These are phyloP conservation scores for Isoperla grammatica DNA, from an alignment of 2,888 invertebrate species.

Conservation along the genomic window DNA sequence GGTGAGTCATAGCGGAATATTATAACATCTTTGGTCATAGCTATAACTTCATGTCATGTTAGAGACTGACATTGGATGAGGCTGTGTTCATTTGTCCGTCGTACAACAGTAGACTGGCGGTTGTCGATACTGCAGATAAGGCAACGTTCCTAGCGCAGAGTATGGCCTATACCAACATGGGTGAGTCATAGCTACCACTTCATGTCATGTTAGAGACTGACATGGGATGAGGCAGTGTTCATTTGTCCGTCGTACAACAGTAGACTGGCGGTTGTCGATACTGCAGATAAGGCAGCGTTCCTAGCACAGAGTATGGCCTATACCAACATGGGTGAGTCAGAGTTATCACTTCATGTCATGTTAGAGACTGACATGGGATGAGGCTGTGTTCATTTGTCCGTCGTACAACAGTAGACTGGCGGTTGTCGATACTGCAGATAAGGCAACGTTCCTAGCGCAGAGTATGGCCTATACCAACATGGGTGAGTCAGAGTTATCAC, in stretches of 20 bases:
- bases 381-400: slow-evolving; percentile 44
- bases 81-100: slow-evolving; percentile 43
- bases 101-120: slow-evolving; percentile 40
- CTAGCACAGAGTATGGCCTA: too few species aligned
- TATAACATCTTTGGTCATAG: too few species aligned
- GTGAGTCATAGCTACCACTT: slow-evolving; percentile 38
- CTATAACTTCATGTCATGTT: slow-evolving; percentile 49
- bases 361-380: slow-evolving; percentile 47
- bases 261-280: slow-evolving; percentile 12
- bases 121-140: slow-evolving; percentile 46
- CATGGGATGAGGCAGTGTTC: slow-evolving; percentile 22
- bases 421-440: slow-evolving; percentile 45
- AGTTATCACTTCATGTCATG: too few species aligned
- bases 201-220: slow-evolving; percentile 21
- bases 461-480: too few species aligned
- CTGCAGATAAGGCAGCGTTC: slow-evolving; percentile 1
- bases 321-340: too few species aligned
- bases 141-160: slow-evolving; percentile 48
- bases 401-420: slow-evolving; percentile 40
- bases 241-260: slow-evolving; percentile 24
- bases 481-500: slow-evolving; percentile 47
- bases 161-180: slow-evolving; percentile 48
- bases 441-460: slow-evolving; percentile 48
- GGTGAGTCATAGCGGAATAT: too few species aligned
- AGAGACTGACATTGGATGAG: slow-evolving; percentile 49